Evolutionary conservation across 2,113 vertebrate genomes (phyloP).

Genomic region (Trinectes maculatus): DNA sequence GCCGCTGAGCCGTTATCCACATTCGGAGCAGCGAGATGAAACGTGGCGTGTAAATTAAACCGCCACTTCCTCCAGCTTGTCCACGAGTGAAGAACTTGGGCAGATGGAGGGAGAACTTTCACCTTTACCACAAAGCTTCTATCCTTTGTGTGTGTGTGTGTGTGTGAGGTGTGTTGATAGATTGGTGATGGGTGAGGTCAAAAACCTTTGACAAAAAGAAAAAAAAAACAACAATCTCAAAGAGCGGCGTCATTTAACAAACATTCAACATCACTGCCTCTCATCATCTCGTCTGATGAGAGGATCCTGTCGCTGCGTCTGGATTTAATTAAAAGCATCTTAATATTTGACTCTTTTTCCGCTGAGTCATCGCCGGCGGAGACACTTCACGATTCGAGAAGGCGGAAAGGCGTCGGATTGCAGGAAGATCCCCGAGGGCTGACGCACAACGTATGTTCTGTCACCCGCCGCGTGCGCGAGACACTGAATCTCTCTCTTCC

Average conservation of each 20-base stretch:
- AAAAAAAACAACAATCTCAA: slow-evolving; percentile 31
- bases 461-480: background rate
- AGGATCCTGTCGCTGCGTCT: no score
- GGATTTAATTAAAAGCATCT: slow-evolving; percentile 62
- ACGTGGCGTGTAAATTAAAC: slow-evolving; percentile 37
- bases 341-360: no score
- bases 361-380: slow-evolving; percentile 49
- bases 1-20: background rate
- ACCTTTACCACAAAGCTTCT: slow-evolving; percentile 15
- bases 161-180: slow-evolving; percentile 18
- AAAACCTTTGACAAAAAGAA: slow-evolving; percentile 15
- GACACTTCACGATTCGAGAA: slow-evolving; percentile 21
- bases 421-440: slow-evolving; percentile 26
- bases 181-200: slow-evolving; percentile 22
- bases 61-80: slow-evolving; percentile 17
- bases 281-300: no score
- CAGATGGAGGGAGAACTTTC: slow-evolving; percentile 48
- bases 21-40: slow-evolving; percentile 44
- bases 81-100: slow-evolving; percentile 11
- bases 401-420: slow-evolving; percentile 12
- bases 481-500: background rate
- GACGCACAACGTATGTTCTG: slow-evolving; percentile 27
- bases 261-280: no score
- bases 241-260: no score
- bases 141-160: slow-evolving; percentile 25